Conservation (phyloP, 2,888 invertebrate genomes). For the Dryococelus australis region DNA sequence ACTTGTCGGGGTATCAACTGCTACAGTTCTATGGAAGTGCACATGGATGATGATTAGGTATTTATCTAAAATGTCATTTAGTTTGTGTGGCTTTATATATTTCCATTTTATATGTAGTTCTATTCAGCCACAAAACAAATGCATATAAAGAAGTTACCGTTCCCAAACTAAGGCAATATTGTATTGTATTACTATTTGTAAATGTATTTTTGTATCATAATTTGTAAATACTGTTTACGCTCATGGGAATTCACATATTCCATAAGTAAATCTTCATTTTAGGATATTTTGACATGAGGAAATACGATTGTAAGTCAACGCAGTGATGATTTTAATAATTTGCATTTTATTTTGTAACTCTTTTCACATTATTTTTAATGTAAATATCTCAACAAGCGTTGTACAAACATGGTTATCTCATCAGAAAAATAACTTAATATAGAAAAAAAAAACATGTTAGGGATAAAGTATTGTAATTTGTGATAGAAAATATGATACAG, state of each 20-base stretch:
- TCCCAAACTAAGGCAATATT: not conserved
- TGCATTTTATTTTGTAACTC: no score
- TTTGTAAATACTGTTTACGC: not conserved
- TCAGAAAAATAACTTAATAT: not conserved
- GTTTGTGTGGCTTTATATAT: no score
- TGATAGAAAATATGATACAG: not conserved
- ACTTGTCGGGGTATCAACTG: not conserved
- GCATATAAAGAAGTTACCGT: not conserved
- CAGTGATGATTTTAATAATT: no score
- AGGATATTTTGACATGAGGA: no score
- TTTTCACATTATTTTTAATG: no score
- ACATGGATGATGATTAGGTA: not conserved
- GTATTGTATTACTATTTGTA: not conserved
- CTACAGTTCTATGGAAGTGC: not conserved
- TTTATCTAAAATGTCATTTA: no score
- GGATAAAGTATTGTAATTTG: not conserved
- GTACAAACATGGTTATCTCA: not conserved
- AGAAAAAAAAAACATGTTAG: not conserved
- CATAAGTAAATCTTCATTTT: not conserved
- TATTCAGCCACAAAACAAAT: not conserved
- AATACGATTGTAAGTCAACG: no score
- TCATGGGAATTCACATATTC: not conserved
- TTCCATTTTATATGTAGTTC: not conserved
- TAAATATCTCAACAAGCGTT: not conserved
- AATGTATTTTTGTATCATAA: not conserved